Conservation (phyloP, 1,140 invertebrate genomes). For the Tetragonula clypearis region DNA sequence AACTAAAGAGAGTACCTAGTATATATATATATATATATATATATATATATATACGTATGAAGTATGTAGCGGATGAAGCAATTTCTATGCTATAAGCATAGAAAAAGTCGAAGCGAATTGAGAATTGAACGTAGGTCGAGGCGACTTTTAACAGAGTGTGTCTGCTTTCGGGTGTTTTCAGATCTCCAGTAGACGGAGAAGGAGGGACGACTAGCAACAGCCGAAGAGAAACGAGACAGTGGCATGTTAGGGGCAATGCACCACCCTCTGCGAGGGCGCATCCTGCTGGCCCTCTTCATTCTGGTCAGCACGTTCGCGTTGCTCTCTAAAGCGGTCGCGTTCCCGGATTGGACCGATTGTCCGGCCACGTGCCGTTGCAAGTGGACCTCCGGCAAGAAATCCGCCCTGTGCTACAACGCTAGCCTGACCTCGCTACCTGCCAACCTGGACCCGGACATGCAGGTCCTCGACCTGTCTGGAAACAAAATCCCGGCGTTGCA, state of each 20-base stretch:
- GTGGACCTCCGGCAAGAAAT: constrained; percentile 94
- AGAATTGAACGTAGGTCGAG: background rate
- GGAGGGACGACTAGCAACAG: constrained; percentile 7
- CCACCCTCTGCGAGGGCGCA: constrained; percentile 76
- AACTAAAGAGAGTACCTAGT: no score
- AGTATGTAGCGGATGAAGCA: no score
- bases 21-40: no score
- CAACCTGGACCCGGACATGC: constrained; percentile 90
- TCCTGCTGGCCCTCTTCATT: constrained; percentile 74
- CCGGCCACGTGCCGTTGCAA: constrained; percentile 91
- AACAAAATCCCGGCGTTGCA: constrained; percentile 89
- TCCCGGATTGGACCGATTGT: constrained; percentile 91
- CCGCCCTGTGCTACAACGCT: constrained; percentile 90
- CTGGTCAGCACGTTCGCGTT: constrained; percentile 70
- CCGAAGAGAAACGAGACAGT: constrained; percentile 56
- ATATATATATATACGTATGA: no score
- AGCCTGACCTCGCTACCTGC: constrained; percentile 89
- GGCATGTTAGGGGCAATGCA: constrained; percentile 74
- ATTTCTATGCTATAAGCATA: no score
- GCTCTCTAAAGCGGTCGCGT: constrained; percentile 79
- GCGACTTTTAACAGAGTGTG: no score
- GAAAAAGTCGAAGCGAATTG: no score
- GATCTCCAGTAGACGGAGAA: constrained; percentile 9
- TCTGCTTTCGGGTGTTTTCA: background rate
- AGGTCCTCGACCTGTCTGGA: constrained; percentile 91